A percentile compares a stretch with the other conserved stretches of the same genome.
phyloP scores from a whole-genome alignment of 2,888 invertebrate species.

The Amblyjoppa proteus region DNA sequence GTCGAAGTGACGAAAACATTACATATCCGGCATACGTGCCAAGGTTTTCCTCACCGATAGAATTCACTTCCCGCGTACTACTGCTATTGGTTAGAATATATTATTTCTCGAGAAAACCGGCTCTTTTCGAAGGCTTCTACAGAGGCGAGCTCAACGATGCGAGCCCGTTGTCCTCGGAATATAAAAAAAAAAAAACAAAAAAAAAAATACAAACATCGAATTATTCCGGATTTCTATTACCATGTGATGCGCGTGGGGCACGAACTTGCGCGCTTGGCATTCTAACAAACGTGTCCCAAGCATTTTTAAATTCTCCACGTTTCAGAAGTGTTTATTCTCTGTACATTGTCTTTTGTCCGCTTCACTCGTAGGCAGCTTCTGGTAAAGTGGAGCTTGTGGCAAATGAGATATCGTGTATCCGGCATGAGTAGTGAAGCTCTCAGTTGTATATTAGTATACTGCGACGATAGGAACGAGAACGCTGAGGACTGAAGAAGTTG shows the following conservation, averaged over 20 bases:
- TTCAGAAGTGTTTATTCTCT: constrained; percentile 11
- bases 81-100: constrained; percentile 24
- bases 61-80: neutral
- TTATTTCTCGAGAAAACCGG: constrained; percentile 8
- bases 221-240: constrained; percentile 50
- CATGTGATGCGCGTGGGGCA: neutral
- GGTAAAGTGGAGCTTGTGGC: neutral
- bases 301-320: constrained; percentile 33
- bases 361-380: neutral
- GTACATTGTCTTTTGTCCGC: neutral
- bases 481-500: neutral
- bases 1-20: constrained; percentile 26
- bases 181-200: constrained; percentile 36
- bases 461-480: neutral
- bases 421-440: neutral
- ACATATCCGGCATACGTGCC: constrained; percentile 45
- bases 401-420: neutral
- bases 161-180: constrained; percentile 44
- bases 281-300: constrained; percentile 9
- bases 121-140: neutral
- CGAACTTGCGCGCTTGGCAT: constrained; percentile 15
- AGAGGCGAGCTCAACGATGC: neutral
- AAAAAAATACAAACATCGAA: constrained; percentile 32
- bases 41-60: constrained; percentile 40
- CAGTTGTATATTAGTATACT: neutral